Percentiles rank a stretch among this genome's conserved stretches.
phyloP scores from a whole-genome alignment of 1,140 invertebrate genomes.

The Lepidurus arcticus region DNA sequence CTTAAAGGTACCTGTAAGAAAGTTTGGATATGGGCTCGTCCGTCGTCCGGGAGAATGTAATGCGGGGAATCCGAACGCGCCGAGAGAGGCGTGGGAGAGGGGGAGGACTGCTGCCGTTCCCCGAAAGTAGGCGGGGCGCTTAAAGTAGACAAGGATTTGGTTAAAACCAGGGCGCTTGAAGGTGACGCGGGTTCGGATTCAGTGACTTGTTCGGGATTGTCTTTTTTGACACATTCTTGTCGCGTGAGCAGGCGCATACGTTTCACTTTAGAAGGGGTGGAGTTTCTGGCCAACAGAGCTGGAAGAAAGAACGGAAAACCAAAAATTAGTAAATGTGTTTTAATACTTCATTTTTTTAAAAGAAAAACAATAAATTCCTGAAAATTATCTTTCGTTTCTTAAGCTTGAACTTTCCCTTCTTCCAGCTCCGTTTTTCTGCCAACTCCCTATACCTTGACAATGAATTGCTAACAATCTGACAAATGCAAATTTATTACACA shows the following conservation, averaged over 20 bases:
- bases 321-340: not conserved
- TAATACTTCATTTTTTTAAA: not conserved
- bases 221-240: conserved; percentile 31
- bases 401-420: not conserved
- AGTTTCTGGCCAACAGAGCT: not conserved
- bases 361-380: too few relatives aligned
- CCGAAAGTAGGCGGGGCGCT: not conserved
- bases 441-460: not conserved
- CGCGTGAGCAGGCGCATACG: conserved; percentile 28
- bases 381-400: not conserved
- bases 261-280: conserved; percentile 12
- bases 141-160: conserved; percentile 12
- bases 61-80: not conserved
- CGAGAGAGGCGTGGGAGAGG: not conserved
- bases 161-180: not conserved
- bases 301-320: conserved; percentile 14
- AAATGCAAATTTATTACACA: conserved; percentile 20
- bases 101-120: not conserved
- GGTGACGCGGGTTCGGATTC: conserved; percentile 29
- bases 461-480: not conserved
- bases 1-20: conserved; percentile 20
- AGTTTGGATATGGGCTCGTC: not conserved
- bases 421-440: conserved; percentile 1
- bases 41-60: not conserved
- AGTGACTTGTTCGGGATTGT: conserved; percentile 25